Base-by-base conservation (phyloP, 2,888 invertebrate species). In the Philaethria dido region DNA sequence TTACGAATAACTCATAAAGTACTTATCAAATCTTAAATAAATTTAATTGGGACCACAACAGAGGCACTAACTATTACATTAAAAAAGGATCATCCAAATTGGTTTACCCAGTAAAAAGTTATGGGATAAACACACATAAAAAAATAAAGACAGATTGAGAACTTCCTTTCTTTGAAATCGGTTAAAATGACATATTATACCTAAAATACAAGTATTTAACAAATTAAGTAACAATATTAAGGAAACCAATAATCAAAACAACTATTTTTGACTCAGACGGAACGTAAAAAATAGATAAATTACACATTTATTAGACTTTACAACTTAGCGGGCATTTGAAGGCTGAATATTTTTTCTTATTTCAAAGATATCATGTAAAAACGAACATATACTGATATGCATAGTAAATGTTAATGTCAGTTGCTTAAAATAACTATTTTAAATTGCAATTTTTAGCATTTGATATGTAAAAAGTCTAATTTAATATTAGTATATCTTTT, bases 231-330 rank as follows among this genome's bases (percentile, higher is more conserved):
- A 29, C 29, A 61, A 48, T 14, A 20, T 36, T 36, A 36, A 61
- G 48, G 48, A 61, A 39, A 61, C 48, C 8, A 33, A 61, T 22
- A 48, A 36, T 22, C 3, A 61, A 61, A 48, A 48, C 18, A 33
- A 47, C 18, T 39, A 36, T 47, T 20, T 48, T 36, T 36, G 33
- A 18, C 13, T 36, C 48, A 48, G 48, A 61, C 48, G 9, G n/a
- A 33, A 3, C 8, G 33, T 47, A 47, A 60, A 60, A 61, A 61
- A 61, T 33, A 33, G n/a, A 20, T 48, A 36, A 33, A 47, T 29
- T 33, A 47, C 18, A 48, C 9, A n/a, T 45, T 29, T 47, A 47
- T 52, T 47, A 36, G 36, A 61, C 61, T 48, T 48, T 48, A 52
- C 9, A 29, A 29, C 16, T 16, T 52, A 52, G 52, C 29, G 52